Base-by-base conservation (phyloP, 2,888 invertebrate species). In the Mythimna pallens region DNA sequence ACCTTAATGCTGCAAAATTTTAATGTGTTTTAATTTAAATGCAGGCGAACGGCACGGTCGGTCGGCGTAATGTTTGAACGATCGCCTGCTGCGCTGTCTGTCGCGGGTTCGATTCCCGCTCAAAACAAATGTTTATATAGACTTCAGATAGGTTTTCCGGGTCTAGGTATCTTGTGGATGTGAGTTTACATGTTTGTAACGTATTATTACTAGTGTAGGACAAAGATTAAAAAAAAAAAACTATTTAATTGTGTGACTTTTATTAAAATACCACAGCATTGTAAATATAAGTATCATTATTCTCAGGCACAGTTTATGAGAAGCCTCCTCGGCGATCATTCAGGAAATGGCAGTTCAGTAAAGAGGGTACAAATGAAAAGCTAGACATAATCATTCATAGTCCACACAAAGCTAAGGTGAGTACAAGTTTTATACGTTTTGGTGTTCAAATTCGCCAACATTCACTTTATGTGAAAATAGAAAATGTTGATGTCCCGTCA, bases 281-380 rank as follows among this genome's bases (percentile, higher is more conserved):
- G 3, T 20, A 12, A 72, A 22, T 40, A 2, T 14, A 12, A 62
- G 8, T 25, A 17, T 17, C 8, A 43, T 64, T 59, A 66, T 5
- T 76, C 79, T 10, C 87, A 95, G 95, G 89, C 10, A 88, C 93
- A 3, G 54, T 85, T 25, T 93, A 89, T 59, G 93, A 91, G 63
- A 74, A 74, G 0, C 95, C 94, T 0, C 91, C 94, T 0, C 92
- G 89, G 10, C 87, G 95, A 1, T 95, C 95, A 1, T 96, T 86
- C 81, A 92, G 76, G 43, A 93, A 90, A 20, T 95, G 94, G 94
- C 86, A 86, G 54, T 65, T 94, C 10, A 86, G 70, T 2, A 91
- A 91, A 75, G 80, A 73, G 3, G 78, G 47, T 0, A 83, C 79
- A 0, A 54, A 71, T 1, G 88, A 92, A 0, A 80, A 62, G 1